phyloP scores from a whole-genome alignment of 1,140 invertebrate species.

The Carcinoscorpius rotundicauda region DNA sequence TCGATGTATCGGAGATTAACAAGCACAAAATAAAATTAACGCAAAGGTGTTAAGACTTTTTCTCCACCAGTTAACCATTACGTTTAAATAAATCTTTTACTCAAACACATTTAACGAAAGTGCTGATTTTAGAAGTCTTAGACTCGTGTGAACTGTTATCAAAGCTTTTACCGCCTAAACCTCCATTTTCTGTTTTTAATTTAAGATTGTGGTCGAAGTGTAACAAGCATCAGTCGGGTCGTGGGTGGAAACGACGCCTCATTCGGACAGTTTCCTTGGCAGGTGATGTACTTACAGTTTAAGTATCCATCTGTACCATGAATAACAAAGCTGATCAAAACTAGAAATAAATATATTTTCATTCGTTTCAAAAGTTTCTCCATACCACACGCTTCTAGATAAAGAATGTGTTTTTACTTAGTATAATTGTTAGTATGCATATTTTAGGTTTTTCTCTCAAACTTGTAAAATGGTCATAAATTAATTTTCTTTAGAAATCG shows the following conservation, averaged over 20 bases:
- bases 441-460: no score
- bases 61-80: background rate
- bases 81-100: background rate
- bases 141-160: background rate
- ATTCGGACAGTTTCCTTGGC: conserved; percentile 90
- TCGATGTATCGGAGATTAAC: no score
- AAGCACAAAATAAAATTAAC: no score
- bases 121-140: background rate
- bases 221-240: conserved; percentile 62
- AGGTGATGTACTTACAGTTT: conserved; percentile 38
- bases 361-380: no score
- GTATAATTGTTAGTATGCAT: no score
- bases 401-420: no score
- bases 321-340: no score
- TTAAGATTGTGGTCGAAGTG: conserved; percentile 37
- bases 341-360: no score
- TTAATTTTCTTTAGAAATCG: no score
- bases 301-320: no score
- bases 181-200: background rate
- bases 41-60: background rate
- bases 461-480: no score
- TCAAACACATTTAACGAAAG: background rate
- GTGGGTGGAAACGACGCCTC: conserved; percentile 86
- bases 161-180: background rate
- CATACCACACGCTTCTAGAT: no score